A percentile compares a stretch with the other conserved stretches of the same genome.
phyloP scores from a whole-genome alignment of 2,113 vertebrate genomes.

The Entelurus aequoreus region DNA sequence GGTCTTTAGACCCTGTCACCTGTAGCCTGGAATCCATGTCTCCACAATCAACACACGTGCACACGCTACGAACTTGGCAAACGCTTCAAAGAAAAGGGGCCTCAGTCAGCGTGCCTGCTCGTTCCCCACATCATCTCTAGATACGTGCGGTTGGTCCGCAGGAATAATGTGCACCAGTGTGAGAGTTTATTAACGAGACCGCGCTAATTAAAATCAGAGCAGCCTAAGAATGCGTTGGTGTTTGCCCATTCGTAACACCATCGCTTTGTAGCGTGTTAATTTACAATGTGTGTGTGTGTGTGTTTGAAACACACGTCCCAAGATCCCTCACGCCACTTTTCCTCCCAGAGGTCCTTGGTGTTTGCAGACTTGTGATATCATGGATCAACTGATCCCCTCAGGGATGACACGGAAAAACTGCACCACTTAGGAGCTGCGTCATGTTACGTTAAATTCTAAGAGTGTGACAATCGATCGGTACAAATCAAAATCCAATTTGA shows the following conservation, averaged over 20 bases:
- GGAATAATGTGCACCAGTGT: constrained; percentile 37
- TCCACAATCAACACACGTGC: constrained; percentile 15
- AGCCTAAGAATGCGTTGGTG: constrained; percentile 37
- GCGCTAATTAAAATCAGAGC: constrained; percentile 69
- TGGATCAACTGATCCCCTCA: constrained; percentile 23
- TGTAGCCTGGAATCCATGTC: constrained; percentile 18
- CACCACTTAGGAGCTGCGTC: not conserved
- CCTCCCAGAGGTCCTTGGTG: constrained; percentile 56
- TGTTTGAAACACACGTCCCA: not conserved
- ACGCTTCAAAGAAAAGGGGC: constrained; percentile 35
- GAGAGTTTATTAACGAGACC: constrained; percentile 49
- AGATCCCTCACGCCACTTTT: constrained; percentile 33
- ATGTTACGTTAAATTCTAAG: too few relatives aligned
- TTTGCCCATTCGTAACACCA: constrained; percentile 48
- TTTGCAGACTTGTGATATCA: constrained; percentile 28
- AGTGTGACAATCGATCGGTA: too few relatives aligned
- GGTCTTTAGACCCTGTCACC: too few relatives aligned
- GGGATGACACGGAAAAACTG: constrained; percentile 26
- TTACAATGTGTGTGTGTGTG: not conserved
- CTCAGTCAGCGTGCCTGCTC: constrained; percentile 38
- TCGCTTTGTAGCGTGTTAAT: constrained; percentile 43
- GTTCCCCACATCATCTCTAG: constrained; percentile 50
- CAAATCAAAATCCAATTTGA: too few relatives aligned
- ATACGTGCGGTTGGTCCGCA: constrained; percentile 49
- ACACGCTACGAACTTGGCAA: constrained; percentile 43